phyloP scores from a whole-genome alignment of 2,888 invertebrate genomes.

The Ptilodon capucinus region DNA sequence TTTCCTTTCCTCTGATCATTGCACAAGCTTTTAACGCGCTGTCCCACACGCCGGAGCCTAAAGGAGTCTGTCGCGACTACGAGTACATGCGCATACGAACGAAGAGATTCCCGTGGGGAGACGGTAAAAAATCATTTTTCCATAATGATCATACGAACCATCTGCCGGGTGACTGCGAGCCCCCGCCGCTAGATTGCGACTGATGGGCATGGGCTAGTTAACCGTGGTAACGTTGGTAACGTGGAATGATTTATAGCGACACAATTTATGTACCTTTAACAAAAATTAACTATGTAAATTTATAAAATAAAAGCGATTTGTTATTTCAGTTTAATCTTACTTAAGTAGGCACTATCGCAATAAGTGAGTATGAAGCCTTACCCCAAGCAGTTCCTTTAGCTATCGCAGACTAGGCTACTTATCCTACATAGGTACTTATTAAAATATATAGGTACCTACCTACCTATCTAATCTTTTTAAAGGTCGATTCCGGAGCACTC shows the following conservation, averaged over 20 bases:
- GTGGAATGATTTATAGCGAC: not conserved
- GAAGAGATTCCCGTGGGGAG: conserved; percentile 96
- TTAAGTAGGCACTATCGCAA: too few species aligned
- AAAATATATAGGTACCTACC: too few species aligned
- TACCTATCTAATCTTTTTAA: too few species aligned
- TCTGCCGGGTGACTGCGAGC: conserved; percentile 63
- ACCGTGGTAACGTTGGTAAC: too few species aligned
- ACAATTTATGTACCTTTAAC: not conserved
- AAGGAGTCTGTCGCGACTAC: conserved; percentile 77
- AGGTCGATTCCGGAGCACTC: too few species aligned
- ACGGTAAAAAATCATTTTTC: conserved; percentile 90
- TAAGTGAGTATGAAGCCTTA: too few species aligned
- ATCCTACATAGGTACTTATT: too few species aligned
- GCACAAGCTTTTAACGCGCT: conserved; percentile 42
- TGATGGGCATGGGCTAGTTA: too few species aligned
- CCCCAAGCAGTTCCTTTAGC: too few species aligned
- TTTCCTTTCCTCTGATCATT: conserved; percentile 59
- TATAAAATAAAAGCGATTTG: not conserved
- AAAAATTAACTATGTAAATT: not conserved
- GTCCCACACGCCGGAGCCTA: conserved; percentile 35
- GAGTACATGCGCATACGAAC: conserved; percentile 89
- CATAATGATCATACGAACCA: conserved; percentile 90
- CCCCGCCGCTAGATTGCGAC: conserved; percentile 59
- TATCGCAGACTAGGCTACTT: too few species aligned
- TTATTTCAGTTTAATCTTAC: not conserved